These are phyloP conservation scores for Drosophila silvestris DNA, from an alignment of 2,888 invertebrate species.

Conservation along the genomic window DNA sequence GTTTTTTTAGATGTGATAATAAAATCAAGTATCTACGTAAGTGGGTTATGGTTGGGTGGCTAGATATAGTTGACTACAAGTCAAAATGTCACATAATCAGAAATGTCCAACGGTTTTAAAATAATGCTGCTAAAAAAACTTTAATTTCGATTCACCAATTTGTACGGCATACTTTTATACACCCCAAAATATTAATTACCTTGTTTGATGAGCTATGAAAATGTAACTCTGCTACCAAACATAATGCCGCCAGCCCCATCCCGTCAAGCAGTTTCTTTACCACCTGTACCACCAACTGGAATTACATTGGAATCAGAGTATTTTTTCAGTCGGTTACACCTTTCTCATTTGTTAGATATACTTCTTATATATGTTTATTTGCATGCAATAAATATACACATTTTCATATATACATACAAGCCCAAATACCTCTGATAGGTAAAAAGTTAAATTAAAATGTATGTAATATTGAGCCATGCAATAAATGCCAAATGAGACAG, in stretches of 20 bases:
- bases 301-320: background rate
- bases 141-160: background rate
- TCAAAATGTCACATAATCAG: no score
- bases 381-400: background rate
- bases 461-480: conserved; percentile 8
- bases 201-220: background rate
- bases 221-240: background rate
- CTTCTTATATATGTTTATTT: background rate
- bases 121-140: background rate
- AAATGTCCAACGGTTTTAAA: background rate
- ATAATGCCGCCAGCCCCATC: background rate
- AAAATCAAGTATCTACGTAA: background rate
- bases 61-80: background rate
- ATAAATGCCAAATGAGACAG: background rate
- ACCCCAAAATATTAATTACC: background rate
- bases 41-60: background rate
- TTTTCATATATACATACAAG: background rate
- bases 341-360: background rate
- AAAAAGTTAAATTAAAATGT: background rate
- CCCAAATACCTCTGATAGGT: background rate
- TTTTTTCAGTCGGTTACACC: background rate
- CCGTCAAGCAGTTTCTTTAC: background rate
- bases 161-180: background rate
- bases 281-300: background rate
- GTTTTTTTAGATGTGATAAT: background rate